Percentiles rank a stretch among this genome's conserved stretches.
phyloP scores from a whole-genome alignment of 2,888 invertebrate genomes.

The Plagodis dolabraria region DNA sequence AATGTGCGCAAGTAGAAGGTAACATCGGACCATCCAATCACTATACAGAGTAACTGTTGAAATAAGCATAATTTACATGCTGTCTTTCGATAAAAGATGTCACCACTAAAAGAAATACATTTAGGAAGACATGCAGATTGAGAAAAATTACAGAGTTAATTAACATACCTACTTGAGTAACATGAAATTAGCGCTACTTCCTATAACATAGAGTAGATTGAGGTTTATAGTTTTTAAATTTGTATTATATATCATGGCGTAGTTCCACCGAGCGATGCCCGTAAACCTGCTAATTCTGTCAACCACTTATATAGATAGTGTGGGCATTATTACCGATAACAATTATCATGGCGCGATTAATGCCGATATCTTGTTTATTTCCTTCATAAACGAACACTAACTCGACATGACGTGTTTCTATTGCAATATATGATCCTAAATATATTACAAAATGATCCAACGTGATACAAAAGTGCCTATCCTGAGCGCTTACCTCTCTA shows the following conservation, averaged over 20 bases:
- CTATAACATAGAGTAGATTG: too few relatives aligned
- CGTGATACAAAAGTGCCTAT: conserved; percentile 41
- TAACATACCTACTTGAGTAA: too few relatives aligned
- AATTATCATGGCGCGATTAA: conserved; percentile 74
- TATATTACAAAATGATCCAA: conserved; percentile 32
- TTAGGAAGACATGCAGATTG: too few relatives aligned
- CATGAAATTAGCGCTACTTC: too few relatives aligned
- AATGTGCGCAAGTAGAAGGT: too few relatives aligned
- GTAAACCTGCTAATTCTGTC: conserved; percentile 24
- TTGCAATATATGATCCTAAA: conserved; percentile 32
- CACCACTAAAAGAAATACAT: too few relatives aligned
- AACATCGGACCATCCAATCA: too few relatives aligned
- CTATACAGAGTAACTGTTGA: too few relatives aligned
- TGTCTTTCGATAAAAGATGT: too few relatives aligned
- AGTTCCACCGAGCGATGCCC: neutral
- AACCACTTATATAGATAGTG: conserved; percentile 33
- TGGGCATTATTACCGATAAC: conserved; percentile 68
- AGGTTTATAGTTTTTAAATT: too few relatives aligned
- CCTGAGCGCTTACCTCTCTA: conserved; percentile 50
- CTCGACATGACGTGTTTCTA: conserved; percentile 54
- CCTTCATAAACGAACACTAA: conserved; percentile 55
- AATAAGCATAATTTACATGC: too few relatives aligned
- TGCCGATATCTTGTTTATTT: conserved; percentile 55
- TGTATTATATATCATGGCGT: neutral
- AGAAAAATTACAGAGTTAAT: too few relatives aligned